Conservation (phyloP, 2,888 invertebrate genomes). For the Caenorhabditis japonica region DNA sequence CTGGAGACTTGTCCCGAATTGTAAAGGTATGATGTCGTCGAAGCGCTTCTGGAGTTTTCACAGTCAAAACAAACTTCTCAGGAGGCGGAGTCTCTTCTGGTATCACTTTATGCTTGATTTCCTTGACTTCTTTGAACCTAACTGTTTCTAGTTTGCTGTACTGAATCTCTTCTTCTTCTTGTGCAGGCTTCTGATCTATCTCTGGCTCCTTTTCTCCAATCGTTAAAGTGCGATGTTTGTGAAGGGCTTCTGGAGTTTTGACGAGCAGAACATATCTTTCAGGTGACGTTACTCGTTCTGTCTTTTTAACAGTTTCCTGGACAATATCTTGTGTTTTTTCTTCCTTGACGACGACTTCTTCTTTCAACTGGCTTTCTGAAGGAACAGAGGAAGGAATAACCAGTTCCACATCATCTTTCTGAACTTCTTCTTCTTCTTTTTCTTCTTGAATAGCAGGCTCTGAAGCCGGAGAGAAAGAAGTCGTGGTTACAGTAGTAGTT, state of each 20-base stretch:
- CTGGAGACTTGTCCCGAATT: constrained; percentile 33
- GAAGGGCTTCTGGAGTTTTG: constrained; percentile 52
- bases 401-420: too few species aligned
- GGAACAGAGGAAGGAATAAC: too few species aligned
- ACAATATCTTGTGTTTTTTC: too few species aligned
- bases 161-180: constrained; percentile 27
- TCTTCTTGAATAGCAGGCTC: too few species aligned
- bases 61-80: constrained; percentile 39
- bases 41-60: constrained; percentile 53
- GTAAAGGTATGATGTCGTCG: constrained; percentile 53
- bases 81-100: constrained; percentile 12
- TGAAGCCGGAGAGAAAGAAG: constrained; percentile 4
- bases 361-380: constrained; percentile 2
- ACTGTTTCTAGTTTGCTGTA: constrained; percentile 39
- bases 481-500: constrained; percentile 24
- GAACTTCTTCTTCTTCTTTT: too few species aligned
- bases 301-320: neutral
- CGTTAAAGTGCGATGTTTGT: constrained; percentile 48
- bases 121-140: constrained; percentile 36
- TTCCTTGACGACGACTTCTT: constrained; percentile 13
- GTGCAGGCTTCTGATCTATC: neutral
- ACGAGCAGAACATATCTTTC: constrained; percentile 53
- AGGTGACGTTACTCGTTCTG: constrained; percentile 40
- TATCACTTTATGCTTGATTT: constrained; percentile 22
- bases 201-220: constrained; percentile 38